A percentile compares a stretch with the other conserved stretches of the same genome.
phyloP scores from a whole-genome alignment of 1,140 invertebrate species.

The Danaus plexippus region DNA sequence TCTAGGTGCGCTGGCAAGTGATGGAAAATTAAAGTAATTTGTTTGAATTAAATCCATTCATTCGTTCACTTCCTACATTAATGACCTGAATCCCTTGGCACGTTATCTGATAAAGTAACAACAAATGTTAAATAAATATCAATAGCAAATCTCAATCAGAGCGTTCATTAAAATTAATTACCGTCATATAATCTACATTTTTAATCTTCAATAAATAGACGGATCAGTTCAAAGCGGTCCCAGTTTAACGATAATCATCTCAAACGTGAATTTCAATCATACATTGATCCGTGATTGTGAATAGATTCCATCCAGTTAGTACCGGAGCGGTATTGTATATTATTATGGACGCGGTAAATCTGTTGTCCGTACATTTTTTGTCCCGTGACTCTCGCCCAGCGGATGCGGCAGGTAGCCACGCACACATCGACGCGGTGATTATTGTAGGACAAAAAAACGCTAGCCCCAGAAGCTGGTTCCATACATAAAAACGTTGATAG shows the following conservation, averaged over 20 bases:
- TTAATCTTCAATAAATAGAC: constrained; percentile 47
- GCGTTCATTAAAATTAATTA: constrained; percentile 53
- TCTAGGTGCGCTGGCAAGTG: no score
- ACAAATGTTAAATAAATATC: no score
- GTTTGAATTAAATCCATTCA: no score
- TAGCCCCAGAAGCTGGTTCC: constrained; percentile 34
- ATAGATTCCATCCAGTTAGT: constrained; percentile 21
- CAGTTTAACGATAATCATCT: constrained; percentile 30
- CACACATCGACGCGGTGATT: constrained; percentile 49
- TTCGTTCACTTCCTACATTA: no score
- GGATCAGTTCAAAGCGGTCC: constrained; percentile 26
- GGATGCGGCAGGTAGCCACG: constrained; percentile 63
- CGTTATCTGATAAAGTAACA: no score
- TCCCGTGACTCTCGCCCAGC: constrained; percentile 34
- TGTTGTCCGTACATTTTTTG: constrained; percentile 32
- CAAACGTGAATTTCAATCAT: constrained; percentile 24
- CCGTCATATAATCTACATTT: constrained; percentile 40
- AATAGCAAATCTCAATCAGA: constrained; percentile 24
- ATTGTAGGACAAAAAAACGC: constrained; percentile 40
- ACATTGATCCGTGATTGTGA: constrained; percentile 33
- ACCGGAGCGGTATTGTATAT: constrained; percentile 35
- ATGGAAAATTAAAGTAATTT: no score
- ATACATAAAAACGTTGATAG: constrained; percentile 24
- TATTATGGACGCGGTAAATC: constrained; percentile 33
- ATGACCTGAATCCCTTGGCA: no score